Evolutionary conservation across 2,113 vertebrate species (phyloP), one percentile per base, ranked within the genome.

Genomic region (Sceloporus tristichus): DNA sequence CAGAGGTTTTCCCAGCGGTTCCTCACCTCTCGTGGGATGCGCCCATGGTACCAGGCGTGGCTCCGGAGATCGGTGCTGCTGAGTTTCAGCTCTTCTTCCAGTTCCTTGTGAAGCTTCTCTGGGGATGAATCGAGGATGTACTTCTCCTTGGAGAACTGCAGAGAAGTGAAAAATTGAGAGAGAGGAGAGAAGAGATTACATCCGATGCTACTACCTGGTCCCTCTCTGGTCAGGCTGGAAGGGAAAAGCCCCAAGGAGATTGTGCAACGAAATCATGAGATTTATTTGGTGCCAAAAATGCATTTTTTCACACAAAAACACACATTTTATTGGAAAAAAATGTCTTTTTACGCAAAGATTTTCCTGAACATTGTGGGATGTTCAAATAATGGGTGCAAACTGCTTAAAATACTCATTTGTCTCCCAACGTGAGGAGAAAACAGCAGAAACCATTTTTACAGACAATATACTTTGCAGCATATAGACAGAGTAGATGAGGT

Each of bases 31-130:
- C 98, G 96, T 54, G 98, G 99, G 87, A 99, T 98, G 95, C 98
- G 98, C 86, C 99, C 99, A 0, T 99, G 99, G 96, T 99, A 99
- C 99, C 99, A 99, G 92, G 98, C 98, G 0, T 99, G 98, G 96
- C 99, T 99, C 93, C 98, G 97, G 92, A 99, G 97, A 91, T 99
- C 98, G 0, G 97, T 97, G 88, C 98, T 98, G 94, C 98, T 98
- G 90, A 99, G 98, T 77, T 98, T 99, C 79, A 99, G 97, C 89
- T 99, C 99, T 87, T 99, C 99, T 94, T 99, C 99, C 93, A 99
- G 94, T 90, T 99, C 99, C 90, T 98, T 98, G 73, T 98, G 98
- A 85, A 99, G 97, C 66, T 99, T 99, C 96, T 99, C 99, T 0
- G 99, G 98, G 0, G 98, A 98, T 0, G 98, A 98, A 93, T 99